Percentiles rank a stretch among this genome's conserved stretches.
Conservation (phyloP, 2,797 vertebrate genomes). For the Australoheros facetus region DNA sequence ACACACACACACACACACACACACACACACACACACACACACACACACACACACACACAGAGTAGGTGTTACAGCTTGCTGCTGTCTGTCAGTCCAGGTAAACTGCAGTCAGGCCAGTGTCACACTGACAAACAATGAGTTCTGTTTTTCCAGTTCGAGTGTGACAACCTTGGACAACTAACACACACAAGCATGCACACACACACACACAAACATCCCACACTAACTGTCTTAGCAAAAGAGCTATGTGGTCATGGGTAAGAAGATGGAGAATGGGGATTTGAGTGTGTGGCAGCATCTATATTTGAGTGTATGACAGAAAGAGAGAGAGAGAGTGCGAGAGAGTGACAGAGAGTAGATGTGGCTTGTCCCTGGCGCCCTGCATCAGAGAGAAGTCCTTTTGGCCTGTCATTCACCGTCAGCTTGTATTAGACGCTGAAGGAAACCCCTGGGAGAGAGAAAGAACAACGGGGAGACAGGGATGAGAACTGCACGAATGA, state of each 20-base stretch:
- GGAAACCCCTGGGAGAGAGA: constrained; percentile 56
- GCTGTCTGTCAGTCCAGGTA: constrained; percentile 56
- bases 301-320: constrained; percentile 35
- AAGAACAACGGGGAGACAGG: constrained; percentile 24
- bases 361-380: constrained; percentile 41
- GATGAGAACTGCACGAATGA: constrained; percentile 32
- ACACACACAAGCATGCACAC: constrained; percentile 4
- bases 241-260: constrained; percentile 1
- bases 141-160: constrained; percentile 29
- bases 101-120: constrained; percentile 55
- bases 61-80: constrained; percentile 28
- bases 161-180: constrained; percentile 34
- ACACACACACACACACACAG: neutral
- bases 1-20: neutral
- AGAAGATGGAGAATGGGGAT: constrained; percentile 20
- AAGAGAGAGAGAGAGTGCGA: constrained; percentile 7
- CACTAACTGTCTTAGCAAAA: neutral
- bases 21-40: neutral
- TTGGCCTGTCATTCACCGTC: constrained; percentile 71
- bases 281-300: constrained; percentile 35
- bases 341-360: constrained; percentile 22
- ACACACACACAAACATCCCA: neutral
- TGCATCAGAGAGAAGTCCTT: constrained; percentile 66
- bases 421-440: constrained; percentile 58
- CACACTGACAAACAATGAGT: constrained; percentile 53